Conservation (phyloP, 2,888 invertebrate species). For the Diachrysia chrysitis region DNA sequence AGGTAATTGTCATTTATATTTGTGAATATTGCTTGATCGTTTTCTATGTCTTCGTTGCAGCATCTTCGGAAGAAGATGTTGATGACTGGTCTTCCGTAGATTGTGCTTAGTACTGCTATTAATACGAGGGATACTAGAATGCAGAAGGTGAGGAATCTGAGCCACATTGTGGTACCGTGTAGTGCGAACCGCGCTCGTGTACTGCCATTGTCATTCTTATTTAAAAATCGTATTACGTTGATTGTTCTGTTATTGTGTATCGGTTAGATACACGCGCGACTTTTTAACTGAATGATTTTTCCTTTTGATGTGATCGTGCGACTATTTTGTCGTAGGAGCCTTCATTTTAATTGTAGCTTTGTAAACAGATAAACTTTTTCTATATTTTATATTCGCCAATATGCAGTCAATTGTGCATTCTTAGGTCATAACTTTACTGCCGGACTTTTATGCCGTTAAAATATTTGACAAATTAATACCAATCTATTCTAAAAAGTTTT, state of each 20-base stretch:
- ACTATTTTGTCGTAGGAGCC: not conserved
- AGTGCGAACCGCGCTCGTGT: slow-evolving; percentile 30
- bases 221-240: slow-evolving; percentile 69
- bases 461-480: too few relatives aligned
- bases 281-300: slow-evolving; percentile 21
- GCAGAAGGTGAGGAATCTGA: slow-evolving; percentile 80
- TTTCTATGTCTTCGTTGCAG: slow-evolving; percentile 80
- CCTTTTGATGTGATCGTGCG: not conserved
- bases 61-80: slow-evolving; percentile 79
- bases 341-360: too few relatives aligned
- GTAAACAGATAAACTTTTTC: not conserved
- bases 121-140: slow-evolving; percentile 76
- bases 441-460: too few relatives aligned
- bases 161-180: slow-evolving; percentile 73
- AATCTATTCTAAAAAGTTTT: too few relatives aligned
- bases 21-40: slow-evolving; percentile 79
- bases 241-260: slow-evolving; percentile 64
- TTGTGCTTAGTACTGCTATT: slow-evolving; percentile 76
- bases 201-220: slow-evolving; percentile 58
- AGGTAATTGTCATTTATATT: slow-evolving; percentile 78
- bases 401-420: too few relatives aligned
- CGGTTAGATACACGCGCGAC: slow-evolving; percentile 56
- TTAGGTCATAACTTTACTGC: too few relatives aligned
- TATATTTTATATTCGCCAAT: too few relatives aligned
- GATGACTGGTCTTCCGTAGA: slow-evolving; percentile 77